Conservation (phyloP, 2,113 vertebrate genomes). For the Crotophaga sulcirostris region DNA sequence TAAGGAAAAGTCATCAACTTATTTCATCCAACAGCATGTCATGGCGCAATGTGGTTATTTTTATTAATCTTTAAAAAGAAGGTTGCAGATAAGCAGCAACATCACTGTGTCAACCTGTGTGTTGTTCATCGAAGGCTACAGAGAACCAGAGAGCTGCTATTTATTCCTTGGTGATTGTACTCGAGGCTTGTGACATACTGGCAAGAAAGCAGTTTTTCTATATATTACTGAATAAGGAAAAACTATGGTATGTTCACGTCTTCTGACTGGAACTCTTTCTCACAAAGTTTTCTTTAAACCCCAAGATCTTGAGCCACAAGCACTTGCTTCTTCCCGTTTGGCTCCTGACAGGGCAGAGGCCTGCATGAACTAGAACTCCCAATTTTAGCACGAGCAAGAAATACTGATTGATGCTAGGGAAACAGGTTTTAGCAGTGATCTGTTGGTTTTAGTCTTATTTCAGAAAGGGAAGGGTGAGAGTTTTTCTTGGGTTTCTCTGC, state of each 20-base stretch:
- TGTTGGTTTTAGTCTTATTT: neutral
- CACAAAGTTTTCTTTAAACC: neutral
- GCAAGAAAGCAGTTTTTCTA: neutral
- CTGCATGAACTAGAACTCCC: neutral
- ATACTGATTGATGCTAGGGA: neutral
- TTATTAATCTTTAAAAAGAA: neutral
- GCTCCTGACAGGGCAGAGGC: neutral
- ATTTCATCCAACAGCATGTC: neutral
- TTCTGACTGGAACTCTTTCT: neutral
- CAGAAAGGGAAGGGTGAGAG: neutral
- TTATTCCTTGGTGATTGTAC: neutral
- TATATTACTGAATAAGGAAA: neutral
- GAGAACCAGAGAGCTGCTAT: neutral
- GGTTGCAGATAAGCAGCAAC: neutral
- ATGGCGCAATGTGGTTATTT: neutral
- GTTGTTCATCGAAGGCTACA: neutral
- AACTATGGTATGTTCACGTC: neutral
- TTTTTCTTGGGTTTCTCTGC: slow-evolving; percentile 26
- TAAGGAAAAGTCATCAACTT: neutral
- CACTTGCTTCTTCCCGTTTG: neutral
- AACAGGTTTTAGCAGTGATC: neutral
- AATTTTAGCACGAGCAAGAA: neutral
- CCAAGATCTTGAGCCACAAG: neutral
- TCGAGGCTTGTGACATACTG: neutral
- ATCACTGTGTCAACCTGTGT: neutral